phyloP scores from a whole-genome alignment of 1,140 invertebrate species.

The Drosophila grimshawi region DNA sequence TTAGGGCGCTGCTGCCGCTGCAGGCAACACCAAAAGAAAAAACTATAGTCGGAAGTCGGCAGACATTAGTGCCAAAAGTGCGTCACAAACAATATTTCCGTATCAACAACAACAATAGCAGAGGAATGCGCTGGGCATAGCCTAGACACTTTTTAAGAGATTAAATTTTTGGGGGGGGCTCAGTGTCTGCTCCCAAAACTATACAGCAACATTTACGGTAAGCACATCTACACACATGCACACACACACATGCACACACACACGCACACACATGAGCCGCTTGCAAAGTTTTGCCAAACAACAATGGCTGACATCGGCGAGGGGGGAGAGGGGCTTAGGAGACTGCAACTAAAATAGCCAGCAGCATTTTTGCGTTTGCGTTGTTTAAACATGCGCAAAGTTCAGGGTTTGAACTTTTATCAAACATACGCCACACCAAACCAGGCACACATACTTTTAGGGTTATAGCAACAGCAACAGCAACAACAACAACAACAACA shows the following conservation, averaged over 20 bases:
- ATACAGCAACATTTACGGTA: slow-evolving; percentile 69
- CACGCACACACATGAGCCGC: slow-evolving; percentile 46
- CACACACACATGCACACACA: slow-evolving; percentile 25
- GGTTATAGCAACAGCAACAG: slow-evolving; percentile 35
- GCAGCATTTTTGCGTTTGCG: slow-evolving; percentile 83
- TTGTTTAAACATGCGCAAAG: slow-evolving; percentile 84
- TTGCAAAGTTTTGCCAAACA: slow-evolving; percentile 66
- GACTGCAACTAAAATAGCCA: slow-evolving; percentile 80
- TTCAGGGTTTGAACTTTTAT: slow-evolving; percentile 82
- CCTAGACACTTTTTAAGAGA: slow-evolving; percentile 82
- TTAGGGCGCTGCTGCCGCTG: slow-evolving; percentile 60
- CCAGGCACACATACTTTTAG: slow-evolving; percentile 54
- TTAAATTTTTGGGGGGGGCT: slow-evolving; percentile 68
- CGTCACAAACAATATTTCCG: slow-evolving; percentile 81
- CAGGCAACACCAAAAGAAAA: slow-evolving; percentile 28
- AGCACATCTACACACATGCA: slow-evolving; percentile 41
- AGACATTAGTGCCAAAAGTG: slow-evolving; percentile 81
- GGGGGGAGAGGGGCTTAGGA: not conserved
- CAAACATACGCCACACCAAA: slow-evolving; percentile 72
- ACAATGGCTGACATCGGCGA: slow-evolving; percentile 48
- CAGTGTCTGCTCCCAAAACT: slow-evolving; percentile 55
- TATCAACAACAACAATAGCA: slow-evolving; percentile 61
- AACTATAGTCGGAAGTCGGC: slow-evolving; percentile 75
- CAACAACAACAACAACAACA: slow-evolving; percentile 3
- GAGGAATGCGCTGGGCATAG: slow-evolving; percentile 63